phyloP scores from a whole-genome alignment of 2,797 vertebrate genomes.

The Dendrocincla fuliginosa region DNA sequence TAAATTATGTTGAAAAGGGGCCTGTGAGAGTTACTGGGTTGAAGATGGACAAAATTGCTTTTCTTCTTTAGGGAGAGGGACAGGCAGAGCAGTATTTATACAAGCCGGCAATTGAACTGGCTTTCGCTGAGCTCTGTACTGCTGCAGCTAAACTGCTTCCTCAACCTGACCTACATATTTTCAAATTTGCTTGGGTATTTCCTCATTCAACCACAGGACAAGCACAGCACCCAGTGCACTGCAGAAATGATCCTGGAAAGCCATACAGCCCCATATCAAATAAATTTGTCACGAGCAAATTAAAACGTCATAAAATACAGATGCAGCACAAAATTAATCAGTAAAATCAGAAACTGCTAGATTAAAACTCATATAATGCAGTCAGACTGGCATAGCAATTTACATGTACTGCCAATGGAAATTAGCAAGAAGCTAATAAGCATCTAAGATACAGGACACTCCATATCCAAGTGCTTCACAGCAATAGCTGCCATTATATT shows the following conservation, averaged over 20 bases:
- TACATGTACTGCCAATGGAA: neutral
- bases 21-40: neutral
- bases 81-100: neutral
- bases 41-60: neutral
- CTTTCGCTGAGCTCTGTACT: constrained; percentile 17
- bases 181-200: neutral
- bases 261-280: neutral
- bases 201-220: neutral
- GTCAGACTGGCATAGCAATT: neutral
- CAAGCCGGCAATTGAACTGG: constrained; percentile 9
- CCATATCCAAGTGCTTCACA: neutral
- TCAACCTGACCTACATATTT: constrained; percentile 12
- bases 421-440: neutral
- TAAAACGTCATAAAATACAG: neutral
- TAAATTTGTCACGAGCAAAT: neutral
- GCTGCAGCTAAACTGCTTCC: neutral
- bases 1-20: neutral
- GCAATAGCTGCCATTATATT: neutral
- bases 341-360: neutral
- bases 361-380: neutral
- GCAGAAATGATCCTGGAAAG: neutral
- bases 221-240: rapidly evolving
- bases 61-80: constrained; percentile 5
- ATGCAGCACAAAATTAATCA: neutral
- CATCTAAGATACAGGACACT: neutral